Conservation (phyloP, 1,140 invertebrate species). For the Brachionus rotundiformis region DNA sequence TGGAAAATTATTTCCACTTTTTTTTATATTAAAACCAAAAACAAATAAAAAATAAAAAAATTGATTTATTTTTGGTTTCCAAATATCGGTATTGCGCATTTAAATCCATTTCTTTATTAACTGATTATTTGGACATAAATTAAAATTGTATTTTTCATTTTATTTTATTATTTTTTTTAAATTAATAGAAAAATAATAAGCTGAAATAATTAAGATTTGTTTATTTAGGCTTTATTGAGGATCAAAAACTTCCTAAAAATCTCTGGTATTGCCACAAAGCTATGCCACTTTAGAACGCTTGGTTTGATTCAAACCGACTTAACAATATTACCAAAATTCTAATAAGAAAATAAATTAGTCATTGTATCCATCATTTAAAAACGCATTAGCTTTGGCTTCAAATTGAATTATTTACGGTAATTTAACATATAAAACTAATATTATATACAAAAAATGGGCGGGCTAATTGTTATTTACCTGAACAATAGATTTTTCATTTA, state of each 20-base stretch:
- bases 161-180: too few relatives aligned
- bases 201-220: not conserved
- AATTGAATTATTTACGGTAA: conserved; percentile 47
- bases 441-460: not conserved
- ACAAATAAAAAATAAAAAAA: not conserved
- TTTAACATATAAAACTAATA: conserved; percentile 27
- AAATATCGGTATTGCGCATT: not conserved
- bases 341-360: conserved; percentile 40
- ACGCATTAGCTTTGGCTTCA: not conserved
- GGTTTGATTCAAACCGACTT: not conserved
- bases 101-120: not conserved
- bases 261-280: too few relatives aligned
- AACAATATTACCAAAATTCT: not conserved
- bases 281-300: not conserved
- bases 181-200: not conserved
- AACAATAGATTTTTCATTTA: conserved; percentile 22
- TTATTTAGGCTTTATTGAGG: not conserved
- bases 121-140: not conserved
- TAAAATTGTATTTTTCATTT: not conserved
- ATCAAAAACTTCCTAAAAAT: not conserved
- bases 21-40: not conserved
- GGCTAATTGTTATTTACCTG: not conserved
- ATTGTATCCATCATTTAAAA: conserved; percentile 12
- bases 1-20: not conserved
- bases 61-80: too few relatives aligned